These are phyloP conservation scores for Oxygymnocypris stewartii DNA, from an alignment of 2,113 vertebrate species.

Conservation along the genomic window DNA sequence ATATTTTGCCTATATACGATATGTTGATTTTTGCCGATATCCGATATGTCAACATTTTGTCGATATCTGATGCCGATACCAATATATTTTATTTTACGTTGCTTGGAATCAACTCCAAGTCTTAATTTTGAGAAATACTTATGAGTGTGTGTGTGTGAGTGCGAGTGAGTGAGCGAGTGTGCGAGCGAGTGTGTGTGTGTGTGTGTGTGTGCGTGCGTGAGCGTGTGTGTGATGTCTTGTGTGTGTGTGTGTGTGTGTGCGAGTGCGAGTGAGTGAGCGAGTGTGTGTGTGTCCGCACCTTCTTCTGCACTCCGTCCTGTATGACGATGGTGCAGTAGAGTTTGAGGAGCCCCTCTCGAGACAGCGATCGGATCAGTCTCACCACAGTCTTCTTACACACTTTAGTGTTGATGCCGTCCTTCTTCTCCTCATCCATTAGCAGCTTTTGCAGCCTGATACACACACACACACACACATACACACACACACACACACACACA, in stretches of 20 bases:
- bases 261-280: background rate
- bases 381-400: slow-evolving; percentile 94
- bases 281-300: slow-evolving; percentile 70
- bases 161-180: background rate
- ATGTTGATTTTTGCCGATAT: too few species aligned
- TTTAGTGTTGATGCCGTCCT: slow-evolving; percentile 83
- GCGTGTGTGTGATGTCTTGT: too few species aligned
- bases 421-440: slow-evolving; percentile 89
- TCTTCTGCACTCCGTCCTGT: slow-evolving; percentile 91
- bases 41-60: too few species aligned
- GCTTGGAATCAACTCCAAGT: too few species aligned
- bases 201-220: too few species aligned
- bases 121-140: too few species aligned
- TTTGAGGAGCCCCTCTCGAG: slow-evolving; percentile 83
- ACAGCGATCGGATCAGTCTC: slow-evolving; percentile 82
- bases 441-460: slow-evolving; percentile 88
- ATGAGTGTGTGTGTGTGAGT: too few species aligned
- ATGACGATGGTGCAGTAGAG: slow-evolving; percentile 88
- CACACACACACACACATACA: too few species aligned
- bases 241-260: slow-evolving; percentile 2
- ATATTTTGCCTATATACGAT: too few species aligned
- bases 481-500: background rate
- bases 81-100: too few species aligned
- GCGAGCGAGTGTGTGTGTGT: too few species aligned
- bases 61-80: too few species aligned